These are phyloP conservation scores for Cyprinodon diabolis DNA, from an alignment of 2,797 vertebrate species.

Conservation along the genomic window DNA sequence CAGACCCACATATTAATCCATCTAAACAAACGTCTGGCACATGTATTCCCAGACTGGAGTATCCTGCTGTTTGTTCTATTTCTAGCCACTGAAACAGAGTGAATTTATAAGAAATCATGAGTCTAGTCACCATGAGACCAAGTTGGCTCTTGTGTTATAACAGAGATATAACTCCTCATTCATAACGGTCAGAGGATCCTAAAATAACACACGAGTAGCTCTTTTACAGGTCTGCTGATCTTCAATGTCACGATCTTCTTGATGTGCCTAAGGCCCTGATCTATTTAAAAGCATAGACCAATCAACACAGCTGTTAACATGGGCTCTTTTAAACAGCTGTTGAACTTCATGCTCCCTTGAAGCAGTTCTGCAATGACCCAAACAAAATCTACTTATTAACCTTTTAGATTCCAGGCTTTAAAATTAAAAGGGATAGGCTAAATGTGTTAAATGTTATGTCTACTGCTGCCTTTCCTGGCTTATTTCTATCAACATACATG, in stretches of 20 bases:
- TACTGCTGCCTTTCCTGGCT: background rate
- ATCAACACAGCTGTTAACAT: slow-evolving; percentile 32
- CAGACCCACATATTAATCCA: slow-evolving; percentile 24
- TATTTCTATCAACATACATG: background rate
- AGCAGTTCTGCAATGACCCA: slow-evolving; percentile 22
- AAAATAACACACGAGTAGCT: slow-evolving; percentile 39
- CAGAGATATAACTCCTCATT: slow-evolving; percentile 14
- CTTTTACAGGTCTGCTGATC: slow-evolving; percentile 55
- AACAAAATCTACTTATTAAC: slow-evolving; percentile 4
- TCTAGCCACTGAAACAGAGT: slow-evolving; percentile 13
- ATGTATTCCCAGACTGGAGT: slow-evolving; percentile 23
- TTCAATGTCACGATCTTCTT: slow-evolving; percentile 21
- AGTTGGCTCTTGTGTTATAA: slow-evolving; percentile 4
- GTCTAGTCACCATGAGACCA: slow-evolving; percentile 20
- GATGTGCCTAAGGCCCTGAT: slow-evolving; percentile 28
- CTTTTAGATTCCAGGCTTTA: background rate
- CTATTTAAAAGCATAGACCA: slow-evolving; percentile 49
- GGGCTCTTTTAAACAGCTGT: slow-evolving; percentile 15
- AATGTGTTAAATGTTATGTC: background rate
- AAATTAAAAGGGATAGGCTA: background rate
- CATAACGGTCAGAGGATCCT: slow-evolving; percentile 16
- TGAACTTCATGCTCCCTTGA: slow-evolving; percentile 23
- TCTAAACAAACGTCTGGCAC: slow-evolving; percentile 4
- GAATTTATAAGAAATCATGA: slow-evolving; percentile 47
- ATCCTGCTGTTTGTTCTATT: slow-evolving; percentile 38